Conservation (phyloP, 2,797 vertebrate species). For the Smutsia temminckii region DNA sequence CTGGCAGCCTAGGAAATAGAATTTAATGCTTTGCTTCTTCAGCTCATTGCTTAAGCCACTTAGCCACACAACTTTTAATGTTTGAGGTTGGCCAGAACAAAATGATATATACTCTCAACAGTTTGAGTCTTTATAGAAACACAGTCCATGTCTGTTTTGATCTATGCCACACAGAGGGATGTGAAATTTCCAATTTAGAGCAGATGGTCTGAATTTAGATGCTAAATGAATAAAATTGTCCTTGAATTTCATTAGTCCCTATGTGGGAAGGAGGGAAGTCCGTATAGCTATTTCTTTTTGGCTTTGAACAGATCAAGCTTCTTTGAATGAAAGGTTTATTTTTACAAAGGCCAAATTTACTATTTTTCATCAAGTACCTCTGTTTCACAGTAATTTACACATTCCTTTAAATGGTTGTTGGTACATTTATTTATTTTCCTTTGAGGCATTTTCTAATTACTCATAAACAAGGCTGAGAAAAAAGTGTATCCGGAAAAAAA, state of each 20-base stretch:
- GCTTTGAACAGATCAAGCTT: slow-evolving; percentile 50
- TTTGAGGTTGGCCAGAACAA: slow-evolving; percentile 29
- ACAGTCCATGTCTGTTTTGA: slow-evolving; percentile 45
- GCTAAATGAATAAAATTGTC: slow-evolving; percentile 50
- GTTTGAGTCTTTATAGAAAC: slow-evolving; percentile 13
- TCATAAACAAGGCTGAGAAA: slow-evolving; percentile 24
- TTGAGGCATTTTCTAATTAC: slow-evolving; percentile 57
- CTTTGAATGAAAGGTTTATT: slow-evolving; percentile 65
- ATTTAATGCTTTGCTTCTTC: neutral
- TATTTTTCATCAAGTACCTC: slow-evolving; percentile 53
- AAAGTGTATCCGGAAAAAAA: slow-evolving; percentile 17
- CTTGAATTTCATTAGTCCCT: slow-evolving; percentile 12
- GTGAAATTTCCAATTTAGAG: slow-evolving; percentile 42
- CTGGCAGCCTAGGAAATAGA: neutral
- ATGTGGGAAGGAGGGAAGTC: neutral
- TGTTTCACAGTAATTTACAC: slow-evolving; percentile 51
- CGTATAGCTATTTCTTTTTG: neutral
- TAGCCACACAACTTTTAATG: neutral
- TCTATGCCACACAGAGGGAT: neutral
- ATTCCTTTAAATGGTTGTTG: slow-evolving; percentile 48
- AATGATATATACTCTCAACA: neutral
- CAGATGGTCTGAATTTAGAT: slow-evolving; percentile 55
- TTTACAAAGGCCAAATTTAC: slow-evolving; percentile 52
- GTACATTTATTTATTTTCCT: slow-evolving; percentile 64
- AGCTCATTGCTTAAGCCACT: neutral